phyloP scores from a whole-genome alignment of 2,888 invertebrate species.

The Dryobota labecula region DNA sequence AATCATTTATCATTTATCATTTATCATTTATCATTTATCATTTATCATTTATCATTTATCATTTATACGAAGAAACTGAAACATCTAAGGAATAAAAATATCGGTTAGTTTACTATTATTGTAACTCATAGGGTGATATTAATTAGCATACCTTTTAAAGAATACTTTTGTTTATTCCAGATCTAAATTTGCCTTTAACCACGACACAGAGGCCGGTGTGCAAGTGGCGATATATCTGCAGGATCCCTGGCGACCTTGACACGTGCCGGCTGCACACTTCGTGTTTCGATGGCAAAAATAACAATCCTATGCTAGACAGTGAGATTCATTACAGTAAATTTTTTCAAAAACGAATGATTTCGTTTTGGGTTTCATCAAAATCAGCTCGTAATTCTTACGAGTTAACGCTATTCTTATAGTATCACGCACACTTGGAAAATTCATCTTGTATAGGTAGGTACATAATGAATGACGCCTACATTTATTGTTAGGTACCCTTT shows the following conservation, averaged over 20 bases:
- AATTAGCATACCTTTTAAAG: neutral
- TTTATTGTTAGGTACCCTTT: neutral
- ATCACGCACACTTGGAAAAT: neutral
- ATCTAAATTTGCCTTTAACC: neutral
- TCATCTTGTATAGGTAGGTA: neutral
- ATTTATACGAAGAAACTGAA: neutral
- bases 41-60: no score
- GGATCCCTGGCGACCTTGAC: constrained; percentile 66
- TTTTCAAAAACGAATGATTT: no score
- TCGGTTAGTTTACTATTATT: constrained; percentile 2
- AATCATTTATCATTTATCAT: no score
- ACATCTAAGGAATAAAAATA: neutral
- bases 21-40: no score
- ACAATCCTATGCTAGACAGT: constrained; percentile 27
- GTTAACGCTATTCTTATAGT: neutral
- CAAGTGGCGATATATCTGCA: constrained; percentile 78
- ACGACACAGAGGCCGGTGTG: constrained; percentile 62
- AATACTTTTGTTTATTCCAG: neutral
- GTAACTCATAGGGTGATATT: neutral
- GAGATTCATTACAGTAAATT: neutral
- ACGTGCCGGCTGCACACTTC: constrained; percentile 73
- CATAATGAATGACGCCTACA: neutral
- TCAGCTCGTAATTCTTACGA: neutral
- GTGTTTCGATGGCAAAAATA: constrained; percentile 17
- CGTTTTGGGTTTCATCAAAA: neutral